Percentiles rank a stretch among this genome's conserved stretches.
Conservation (phyloP, 2,113 vertebrate genomes). For the Passer domesticus region DNA sequence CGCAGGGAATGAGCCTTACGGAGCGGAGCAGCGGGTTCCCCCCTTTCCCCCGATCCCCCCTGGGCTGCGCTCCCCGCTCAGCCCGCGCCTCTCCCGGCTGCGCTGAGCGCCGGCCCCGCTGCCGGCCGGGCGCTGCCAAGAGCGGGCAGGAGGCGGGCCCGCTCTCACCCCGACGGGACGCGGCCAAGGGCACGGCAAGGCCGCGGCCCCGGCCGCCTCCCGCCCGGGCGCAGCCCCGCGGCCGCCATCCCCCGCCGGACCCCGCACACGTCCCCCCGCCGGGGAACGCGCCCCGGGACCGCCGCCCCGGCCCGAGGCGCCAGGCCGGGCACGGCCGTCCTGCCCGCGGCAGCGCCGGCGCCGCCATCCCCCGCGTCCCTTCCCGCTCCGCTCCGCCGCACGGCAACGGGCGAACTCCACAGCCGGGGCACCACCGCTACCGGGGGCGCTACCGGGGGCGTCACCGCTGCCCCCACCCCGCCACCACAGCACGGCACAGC, state of each 20-base stretch:
- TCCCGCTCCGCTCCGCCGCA: not conserved
- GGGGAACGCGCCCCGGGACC: not conserved
- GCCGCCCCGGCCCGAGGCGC: no score
- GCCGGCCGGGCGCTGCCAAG: not conserved
- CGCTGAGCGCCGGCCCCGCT: not conserved
- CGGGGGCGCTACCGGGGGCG: not conserved
- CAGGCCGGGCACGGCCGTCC: not conserved
- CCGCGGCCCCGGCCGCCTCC: not conserved
- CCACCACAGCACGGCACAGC: not conserved
- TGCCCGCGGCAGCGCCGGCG: no score
- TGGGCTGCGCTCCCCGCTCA: accelerated
- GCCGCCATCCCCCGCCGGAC: not conserved
- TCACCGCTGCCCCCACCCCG: not conserved
- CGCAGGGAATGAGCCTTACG: not conserved
- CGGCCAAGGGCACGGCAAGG: not conserved
- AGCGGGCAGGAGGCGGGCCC: not conserved
- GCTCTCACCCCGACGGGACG: not conserved
- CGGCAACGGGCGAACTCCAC: not conserved
- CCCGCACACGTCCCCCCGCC: not conserved
- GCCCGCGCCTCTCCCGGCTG: accelerated
- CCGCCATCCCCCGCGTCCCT: not conserved
- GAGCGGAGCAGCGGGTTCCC: not conserved
- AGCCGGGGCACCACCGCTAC: no score
- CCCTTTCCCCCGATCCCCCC: accelerated
- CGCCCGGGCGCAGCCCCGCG: not conserved